These are phyloP conservation scores for Bugula neritina DNA, from an alignment of 2,888 invertebrate genomes.

Conservation along the genomic window DNA sequence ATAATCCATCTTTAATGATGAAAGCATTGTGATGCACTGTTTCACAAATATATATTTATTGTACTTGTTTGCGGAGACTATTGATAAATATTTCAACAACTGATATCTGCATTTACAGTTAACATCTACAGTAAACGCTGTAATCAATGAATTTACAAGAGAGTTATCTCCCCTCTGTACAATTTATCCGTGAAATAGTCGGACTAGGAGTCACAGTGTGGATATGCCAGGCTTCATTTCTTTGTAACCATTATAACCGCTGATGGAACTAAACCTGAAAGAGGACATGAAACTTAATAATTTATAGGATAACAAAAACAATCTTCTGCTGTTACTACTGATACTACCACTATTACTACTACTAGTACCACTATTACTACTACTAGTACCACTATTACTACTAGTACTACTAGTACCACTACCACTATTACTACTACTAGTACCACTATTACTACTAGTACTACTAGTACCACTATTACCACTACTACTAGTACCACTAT, in stretches of 20 bases:
- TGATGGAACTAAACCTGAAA: conserved; percentile 45
- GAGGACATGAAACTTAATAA: conserved; percentile 26
- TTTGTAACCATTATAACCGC: conserved; percentile 44
- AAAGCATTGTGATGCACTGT: too few relatives aligned
- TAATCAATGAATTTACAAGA: too few relatives aligned
- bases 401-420: conserved; percentile 15
- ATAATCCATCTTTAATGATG: too few relatives aligned
- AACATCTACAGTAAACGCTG: too few relatives aligned
- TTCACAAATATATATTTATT: too few relatives aligned
- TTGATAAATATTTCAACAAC: too few relatives aligned
- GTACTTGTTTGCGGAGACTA: too few relatives aligned
- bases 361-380: conserved; percentile 26
- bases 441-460: background rate
- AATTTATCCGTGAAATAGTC: too few relatives aligned
- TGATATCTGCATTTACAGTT: too few relatives aligned
- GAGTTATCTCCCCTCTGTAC: too few relatives aligned
- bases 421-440: conserved; percentile 6
- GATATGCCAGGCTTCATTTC: background rate
- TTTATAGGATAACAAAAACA: too few relatives aligned
- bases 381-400: conserved; percentile 2
- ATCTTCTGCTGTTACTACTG: conserved; percentile 25
- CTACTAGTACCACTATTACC: conserved; percentile 3
- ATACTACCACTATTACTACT: conserved; percentile 28
- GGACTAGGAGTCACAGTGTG: too few relatives aligned
- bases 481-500: conserved; percentile 4